Conservation (phyloP, 2,888 invertebrate genomes). For the Agrochola circellaris region DNA sequence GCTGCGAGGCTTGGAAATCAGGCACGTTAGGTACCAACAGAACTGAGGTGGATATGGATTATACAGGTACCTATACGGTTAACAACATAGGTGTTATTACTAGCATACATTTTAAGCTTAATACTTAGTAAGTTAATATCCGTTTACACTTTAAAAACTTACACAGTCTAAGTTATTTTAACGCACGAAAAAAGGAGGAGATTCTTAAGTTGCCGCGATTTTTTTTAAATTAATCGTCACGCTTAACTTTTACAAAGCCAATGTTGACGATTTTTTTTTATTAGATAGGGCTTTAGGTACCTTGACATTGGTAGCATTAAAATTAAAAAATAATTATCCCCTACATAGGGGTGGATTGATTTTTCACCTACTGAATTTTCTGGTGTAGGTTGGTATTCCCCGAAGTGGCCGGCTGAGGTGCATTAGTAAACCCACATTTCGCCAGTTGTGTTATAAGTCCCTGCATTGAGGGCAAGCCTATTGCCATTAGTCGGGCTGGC, state of each 20-base stretch:
- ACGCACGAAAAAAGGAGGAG: neutral
- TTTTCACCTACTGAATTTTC: neutral
- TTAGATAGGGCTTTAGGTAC: neutral
- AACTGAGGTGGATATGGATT: neutral
- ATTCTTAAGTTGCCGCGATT: neutral
- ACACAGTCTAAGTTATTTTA: neutral
- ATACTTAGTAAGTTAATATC: neutral
- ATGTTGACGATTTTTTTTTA: neutral
- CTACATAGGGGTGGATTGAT: neutral
- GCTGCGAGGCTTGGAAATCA: conserved; percentile 46
- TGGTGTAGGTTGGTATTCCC: neutral
- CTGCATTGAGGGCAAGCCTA: neutral
- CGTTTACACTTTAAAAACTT: neutral
- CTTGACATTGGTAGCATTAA: neutral
- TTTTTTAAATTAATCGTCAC: neutral
- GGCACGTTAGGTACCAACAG: conserved; percentile 3
- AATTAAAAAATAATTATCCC: neutral
- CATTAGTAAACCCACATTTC: neutral
- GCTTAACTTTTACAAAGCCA: neutral
- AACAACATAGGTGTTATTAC: neutral
- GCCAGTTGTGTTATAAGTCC: neutral
- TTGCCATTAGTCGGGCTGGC: neutral
- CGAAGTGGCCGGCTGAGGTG: neutral
- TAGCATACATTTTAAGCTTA: neutral
- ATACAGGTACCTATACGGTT: neutral